Evolutionary conservation across 2,113 vertebrate species (phyloP), one percentile per base, ranked within the genome.

Genomic region (Panthera tigris): DNA sequence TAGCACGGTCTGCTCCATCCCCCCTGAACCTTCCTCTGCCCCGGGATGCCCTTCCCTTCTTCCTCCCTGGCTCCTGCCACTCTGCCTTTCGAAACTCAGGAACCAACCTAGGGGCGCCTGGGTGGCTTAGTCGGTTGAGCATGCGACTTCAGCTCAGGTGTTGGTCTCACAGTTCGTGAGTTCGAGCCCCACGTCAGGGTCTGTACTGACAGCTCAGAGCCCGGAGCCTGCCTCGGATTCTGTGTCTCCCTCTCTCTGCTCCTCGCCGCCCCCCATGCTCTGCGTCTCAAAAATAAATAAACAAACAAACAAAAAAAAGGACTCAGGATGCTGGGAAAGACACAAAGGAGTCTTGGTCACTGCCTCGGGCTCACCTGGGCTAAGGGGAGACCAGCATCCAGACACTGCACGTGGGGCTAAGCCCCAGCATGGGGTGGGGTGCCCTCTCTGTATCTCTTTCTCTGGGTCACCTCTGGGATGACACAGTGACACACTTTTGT

Each of bases 341-440:
- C 68, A 31, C 39, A 0, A 0, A 39, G 18, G 29, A 21, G 36
- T 55, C 61, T 76, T n/a, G 12, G 78, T 92, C 45, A 25, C 45
- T 88, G 78, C 78, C 48, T 45, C 18, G 39, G 45, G 31, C 45
- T 65, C 8, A 10, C 33, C 3, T 41, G 33, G 19, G 36, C 71
- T 55, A 18, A 55, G 39, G 31, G 50, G 27, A 80, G 45, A n/a
- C 31, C 41, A 29, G 16, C 10, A 63, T 4, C 19, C 19, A 27
- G 55, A 39, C 9, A 0, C 48, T 3, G 0, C 15, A 10, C 19
- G 11, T 2, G 6, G 19, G 15, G 25, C 19, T 66, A 66, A 68
- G 23, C 36, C n/a, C 66, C 76, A 69, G 74, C 27, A 13, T 1
- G 4, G 41, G 7, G 33, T 5, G 18, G 18, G 29, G 4, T 0